Evolutionary conservation across 1,140 invertebrate species (phyloP), one percentile per base, ranked within the genome.

Genomic region (Brachystomella parvula): DNA sequence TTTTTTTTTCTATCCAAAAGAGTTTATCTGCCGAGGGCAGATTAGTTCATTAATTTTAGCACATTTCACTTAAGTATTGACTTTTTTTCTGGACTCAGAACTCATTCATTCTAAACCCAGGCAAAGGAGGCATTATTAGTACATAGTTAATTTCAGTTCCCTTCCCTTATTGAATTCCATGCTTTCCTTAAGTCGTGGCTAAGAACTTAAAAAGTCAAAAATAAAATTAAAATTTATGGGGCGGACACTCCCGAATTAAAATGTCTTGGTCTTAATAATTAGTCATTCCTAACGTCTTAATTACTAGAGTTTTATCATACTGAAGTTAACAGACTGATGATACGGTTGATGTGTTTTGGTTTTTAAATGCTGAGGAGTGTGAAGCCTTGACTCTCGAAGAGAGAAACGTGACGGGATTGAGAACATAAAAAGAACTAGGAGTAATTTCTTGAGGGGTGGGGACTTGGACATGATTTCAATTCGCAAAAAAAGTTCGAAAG

Each of bases 31-130:
- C 24, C 24, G 21, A 53, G 49, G 21, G 12, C 12, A 26, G 49
- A 53, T 15, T 53, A 17, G 12, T 15, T 53, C 9, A 53, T 53
- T n/a, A n/a, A 19, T 19, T 53, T 53, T 53, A 53, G 49, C 49
- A 53, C 49, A 17, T 44, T 53, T 53, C 49, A 53, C 12, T 53
- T 53, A 53, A 53, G 12, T 53, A 53, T 53, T 53, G 49, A 53
- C 49, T 53, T 12, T 12, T 53, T 53, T 26, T 53, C n/a, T 44
- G 39, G 39, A 44, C 6, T 24, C 12, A 19, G 24, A 24, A 15
- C 49, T 15, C 49, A 53, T 24, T 53, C 49, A 53, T 24, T 17
- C 21, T 19, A 12, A 53, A 17, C 24, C 49, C 49, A 53, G 49
- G 49, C 24, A 53, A 24, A 53, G 15, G 49, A 19, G 12, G 49